Percentiles rank a stretch among this genome's conserved stretches.
phyloP scores from a whole-genome alignment of 2,113 vertebrate species.

The Apaloderma vittatum region DNA sequence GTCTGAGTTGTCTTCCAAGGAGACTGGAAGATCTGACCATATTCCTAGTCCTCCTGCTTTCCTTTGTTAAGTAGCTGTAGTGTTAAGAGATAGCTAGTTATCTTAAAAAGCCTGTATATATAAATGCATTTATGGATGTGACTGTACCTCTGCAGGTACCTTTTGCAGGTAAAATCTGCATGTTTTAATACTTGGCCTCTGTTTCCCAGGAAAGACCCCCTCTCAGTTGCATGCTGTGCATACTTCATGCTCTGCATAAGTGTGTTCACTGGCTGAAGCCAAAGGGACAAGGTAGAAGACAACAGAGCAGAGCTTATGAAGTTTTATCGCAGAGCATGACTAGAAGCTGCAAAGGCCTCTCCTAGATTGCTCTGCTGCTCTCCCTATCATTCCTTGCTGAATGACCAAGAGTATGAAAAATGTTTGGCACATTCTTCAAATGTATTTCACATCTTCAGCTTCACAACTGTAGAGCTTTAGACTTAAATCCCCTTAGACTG shows the following conservation, averaged over 20 bases:
- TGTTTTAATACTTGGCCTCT: not conserved
- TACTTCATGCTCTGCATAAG: no score
- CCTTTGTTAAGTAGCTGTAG: not conserved
- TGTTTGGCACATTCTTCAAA: not conserved
- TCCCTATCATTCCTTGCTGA: not conserved
- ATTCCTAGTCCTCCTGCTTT: not conserved
- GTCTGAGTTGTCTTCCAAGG: not conserved
- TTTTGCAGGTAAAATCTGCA: not conserved
- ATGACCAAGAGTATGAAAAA: not conserved
- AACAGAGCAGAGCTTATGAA: not conserved
- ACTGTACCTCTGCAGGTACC: not conserved
- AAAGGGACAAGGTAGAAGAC: not conserved
- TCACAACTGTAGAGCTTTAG: not conserved
- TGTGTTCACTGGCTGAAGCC: not conserved
- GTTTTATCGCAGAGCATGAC: not conserved
- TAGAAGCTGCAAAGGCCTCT: not conserved
- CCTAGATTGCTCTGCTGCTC: not conserved
- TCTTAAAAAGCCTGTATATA: not conserved
- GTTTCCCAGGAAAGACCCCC: not conserved
- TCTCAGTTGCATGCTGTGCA: accelerated
- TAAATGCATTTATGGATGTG: not conserved
- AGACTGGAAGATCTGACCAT: not conserved
- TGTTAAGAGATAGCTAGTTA: not conserved
- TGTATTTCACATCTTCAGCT: not conserved
- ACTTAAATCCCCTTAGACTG: not conserved